These are phyloP conservation scores for Drosophila biarmipes DNA, from an alignment of 1,140 invertebrate genomes.

Conservation along the genomic window DNA sequence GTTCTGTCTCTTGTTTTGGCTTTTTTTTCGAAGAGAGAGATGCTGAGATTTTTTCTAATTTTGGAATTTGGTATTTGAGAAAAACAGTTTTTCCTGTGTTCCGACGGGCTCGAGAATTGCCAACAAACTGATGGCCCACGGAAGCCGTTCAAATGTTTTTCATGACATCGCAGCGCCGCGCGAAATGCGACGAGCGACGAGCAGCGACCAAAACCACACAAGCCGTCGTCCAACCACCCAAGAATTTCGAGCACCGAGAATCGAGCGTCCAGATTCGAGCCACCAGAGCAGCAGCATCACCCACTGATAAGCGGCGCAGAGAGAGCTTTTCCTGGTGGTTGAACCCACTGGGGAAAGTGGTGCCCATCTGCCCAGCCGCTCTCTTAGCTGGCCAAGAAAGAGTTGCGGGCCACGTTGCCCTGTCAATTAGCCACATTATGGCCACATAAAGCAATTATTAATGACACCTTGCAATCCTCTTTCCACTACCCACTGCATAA, in stretches of 20 bases:
- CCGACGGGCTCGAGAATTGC: slow-evolving; percentile 77
- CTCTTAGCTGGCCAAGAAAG: slow-evolving; percentile 24
- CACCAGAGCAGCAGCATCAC: slow-evolving; percentile 34
- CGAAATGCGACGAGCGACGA: slow-evolving; percentile 25
- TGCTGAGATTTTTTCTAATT: slow-evolving; percentile 1
- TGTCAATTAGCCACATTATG: slow-evolving; percentile 44
- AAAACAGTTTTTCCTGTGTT: slow-evolving; percentile 16
- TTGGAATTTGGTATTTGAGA: not conserved
- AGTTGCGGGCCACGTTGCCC: slow-evolving; percentile 3
- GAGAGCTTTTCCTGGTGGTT: slow-evolving; percentile 12
- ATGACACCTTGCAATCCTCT: slow-evolving; percentile 38
- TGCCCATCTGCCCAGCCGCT: not conserved
- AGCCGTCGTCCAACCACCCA: slow-evolving; percentile 43
- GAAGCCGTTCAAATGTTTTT: slow-evolving; percentile 78
- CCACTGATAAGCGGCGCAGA: slow-evolving; percentile 62
- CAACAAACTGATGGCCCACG: slow-evolving; percentile 82
- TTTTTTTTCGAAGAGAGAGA: slow-evolving; percentile 1
- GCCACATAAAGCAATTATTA: slow-evolving; percentile 55
- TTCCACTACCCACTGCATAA: slow-evolving; percentile 8
- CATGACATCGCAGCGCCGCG: slow-evolving; percentile 57
- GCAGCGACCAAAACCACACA: slow-evolving; percentile 43
- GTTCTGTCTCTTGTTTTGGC: slow-evolving; percentile 15
- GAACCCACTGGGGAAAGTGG: not conserved
- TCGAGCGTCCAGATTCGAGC: not conserved
- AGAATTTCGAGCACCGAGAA: slow-evolving; percentile 22